Percentiles rank a stretch among this genome's conserved stretches.
Evolutionary conservation across 2,888 invertebrate genomes (phyloP).

Genomic region (Eugnorisma glareosa): DNA sequence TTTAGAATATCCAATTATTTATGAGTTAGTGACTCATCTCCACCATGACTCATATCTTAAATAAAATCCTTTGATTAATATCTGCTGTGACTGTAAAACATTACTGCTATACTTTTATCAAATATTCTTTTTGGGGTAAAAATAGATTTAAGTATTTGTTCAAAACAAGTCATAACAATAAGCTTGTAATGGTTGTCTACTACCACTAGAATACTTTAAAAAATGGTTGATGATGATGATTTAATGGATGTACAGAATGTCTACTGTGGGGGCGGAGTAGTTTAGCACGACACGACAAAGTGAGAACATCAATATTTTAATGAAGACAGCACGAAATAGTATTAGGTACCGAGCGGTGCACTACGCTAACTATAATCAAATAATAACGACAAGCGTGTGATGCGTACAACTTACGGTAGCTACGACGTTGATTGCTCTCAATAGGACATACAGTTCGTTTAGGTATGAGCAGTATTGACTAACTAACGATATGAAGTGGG

Average conservation of each 20-base stretch:
- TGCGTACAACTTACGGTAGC: slow-evolving; percentile 51
- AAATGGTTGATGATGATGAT: no score
- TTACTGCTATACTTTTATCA: slow-evolving; percentile 3
- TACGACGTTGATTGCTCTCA: slow-evolving; percentile 31
- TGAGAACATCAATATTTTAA: slow-evolving; percentile 38
- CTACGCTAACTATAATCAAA: slow-evolving; percentile 48
- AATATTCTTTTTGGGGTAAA: slow-evolving; percentile 13
- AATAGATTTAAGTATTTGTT: slow-evolving; percentile 8
- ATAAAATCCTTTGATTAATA: slow-evolving; percentile 38
- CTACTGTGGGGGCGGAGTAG: slow-evolving; percentile 40
- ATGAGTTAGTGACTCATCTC: slow-evolving; percentile 34
- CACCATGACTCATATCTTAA: slow-evolving; percentile 50
- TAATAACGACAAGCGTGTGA: slow-evolving; percentile 64
- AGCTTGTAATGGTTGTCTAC: slow-evolving; percentile 1
- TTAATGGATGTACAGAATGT: slow-evolving; percentile 18
- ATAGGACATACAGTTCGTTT: slow-evolving; percentile 33
- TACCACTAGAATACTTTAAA: slow-evolving; percentile 22
- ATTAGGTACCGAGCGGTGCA: slow-evolving; percentile 44
- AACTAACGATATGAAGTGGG: slow-evolving; percentile 54
- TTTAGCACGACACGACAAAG: slow-evolving; percentile 32
- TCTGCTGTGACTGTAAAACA: slow-evolving; percentile 1
- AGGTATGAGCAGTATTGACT: slow-evolving; percentile 25
- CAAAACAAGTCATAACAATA: slow-evolving; percentile 8
- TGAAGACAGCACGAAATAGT: slow-evolving; percentile 34
- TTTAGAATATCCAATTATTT: slow-evolving; percentile 20